Evolutionary conservation across 2,797 vertebrate species (phyloP), one percentile per base, ranked within the genome.

Genomic region (Tolypeutes matacus): DNA sequence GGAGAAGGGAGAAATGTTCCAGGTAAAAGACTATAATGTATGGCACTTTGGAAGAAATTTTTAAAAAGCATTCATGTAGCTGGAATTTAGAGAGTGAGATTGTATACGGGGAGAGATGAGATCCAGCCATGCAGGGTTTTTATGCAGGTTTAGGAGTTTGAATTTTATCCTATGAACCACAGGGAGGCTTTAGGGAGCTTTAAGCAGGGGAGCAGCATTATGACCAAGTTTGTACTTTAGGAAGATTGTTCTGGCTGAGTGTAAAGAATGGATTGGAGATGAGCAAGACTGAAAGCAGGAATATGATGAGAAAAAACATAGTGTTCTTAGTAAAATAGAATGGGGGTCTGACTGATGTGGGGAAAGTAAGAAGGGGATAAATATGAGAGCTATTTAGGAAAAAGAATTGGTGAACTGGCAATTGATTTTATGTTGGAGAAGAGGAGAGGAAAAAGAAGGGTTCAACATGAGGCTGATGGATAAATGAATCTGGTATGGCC

Each of bases 41-140:
- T 62, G 5, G 64, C 42, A 9, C 10, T 94, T 97, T 94, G 36
- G 29, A 93, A 91, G 6, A 91, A 34, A 73, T 46, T 46, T 46
- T 46, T 46, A 46, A 36, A 65, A 65, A 31, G 10, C 14, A 11
- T 27, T 72, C 5, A 10, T 65, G 12, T 39, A 15, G 53, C 2
- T 56, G 29, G 23, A 93, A 85, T 85, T 93, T 82, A 91, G 34
- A 90, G 34, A 11, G 31, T 75, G 46, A 92, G 53, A 7, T 60
- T 80, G 20, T 64, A n/a, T 62, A 20, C n/a, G 11, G 20, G 46
- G 17, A 85, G 7, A 83, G 92, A 60, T n/a, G 18, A 94, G 42
- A 85, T 51, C 7, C 49, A 31, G 31, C 36, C 17, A 13, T 49
- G n/a, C 46, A 56, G 31, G 5, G 14, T 64, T 89, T 53, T 62